phyloP scores from a whole-genome alignment of 92 coral and sea anemone genomes.

The Phenganax subtilis region DNA sequence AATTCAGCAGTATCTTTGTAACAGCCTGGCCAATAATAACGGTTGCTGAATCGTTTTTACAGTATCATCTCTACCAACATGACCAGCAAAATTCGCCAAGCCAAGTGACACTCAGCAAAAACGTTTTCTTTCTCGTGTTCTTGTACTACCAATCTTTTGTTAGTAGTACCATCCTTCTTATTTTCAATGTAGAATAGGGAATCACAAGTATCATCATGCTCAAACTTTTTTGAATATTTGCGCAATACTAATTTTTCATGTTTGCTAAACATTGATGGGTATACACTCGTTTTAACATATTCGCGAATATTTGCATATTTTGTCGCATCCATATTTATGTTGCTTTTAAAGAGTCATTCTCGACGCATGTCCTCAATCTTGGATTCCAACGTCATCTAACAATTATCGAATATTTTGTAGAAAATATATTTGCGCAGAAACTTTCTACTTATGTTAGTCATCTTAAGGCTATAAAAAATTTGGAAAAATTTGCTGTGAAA shows the following conservation, averaged over 20 bases:
- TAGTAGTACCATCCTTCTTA: background rate
- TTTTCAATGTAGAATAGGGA: background rate
- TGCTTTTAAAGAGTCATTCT: background rate
- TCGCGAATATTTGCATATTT: constrained; percentile 26
- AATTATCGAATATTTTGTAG: too few relatives aligned
- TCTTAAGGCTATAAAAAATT: too few relatives aligned
- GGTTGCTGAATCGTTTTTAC: constrained; percentile 21
- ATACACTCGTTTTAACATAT: constrained; percentile 4
- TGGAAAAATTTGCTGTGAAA: too few relatives aligned
- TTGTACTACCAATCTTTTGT: constrained; percentile 19
- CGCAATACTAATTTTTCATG: constrained; percentile 19
- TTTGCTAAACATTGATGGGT: background rate
- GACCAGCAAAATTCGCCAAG: constrained; percentile 46
- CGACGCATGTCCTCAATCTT: too few relatives aligned
- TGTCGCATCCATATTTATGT: constrained; percentile 13
- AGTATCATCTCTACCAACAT: constrained; percentile 48
- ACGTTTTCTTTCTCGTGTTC: constrained; percentile 35
- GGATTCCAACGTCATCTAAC: too few relatives aligned
- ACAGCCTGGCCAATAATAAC: constrained; percentile 50
- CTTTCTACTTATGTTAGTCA: too few relatives aligned
- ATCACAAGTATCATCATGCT: background rate
- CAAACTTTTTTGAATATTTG: constrained; percentile 16
- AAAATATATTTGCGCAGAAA: too few relatives aligned
- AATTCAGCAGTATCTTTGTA: constrained; percentile 43
- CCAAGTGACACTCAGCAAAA: constrained; percentile 46